Conservation (phyloP, 1,140 invertebrate species). For the Hyles euphorbiae region DNA sequence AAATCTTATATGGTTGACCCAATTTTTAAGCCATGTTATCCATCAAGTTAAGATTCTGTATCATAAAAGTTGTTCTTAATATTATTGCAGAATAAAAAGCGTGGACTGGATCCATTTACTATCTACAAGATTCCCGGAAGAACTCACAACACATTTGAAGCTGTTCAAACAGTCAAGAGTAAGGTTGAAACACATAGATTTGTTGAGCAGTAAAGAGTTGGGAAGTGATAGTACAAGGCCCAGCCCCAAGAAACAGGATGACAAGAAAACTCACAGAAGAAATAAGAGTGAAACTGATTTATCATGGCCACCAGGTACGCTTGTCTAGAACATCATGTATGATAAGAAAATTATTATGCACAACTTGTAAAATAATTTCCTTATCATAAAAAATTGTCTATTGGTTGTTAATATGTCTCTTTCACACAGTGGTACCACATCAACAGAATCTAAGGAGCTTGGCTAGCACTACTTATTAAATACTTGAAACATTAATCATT, state of each 20-base stretch:
- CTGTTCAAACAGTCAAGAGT: constrained; percentile 86
- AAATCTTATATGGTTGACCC: no score
- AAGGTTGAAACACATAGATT: constrained; percentile 60
- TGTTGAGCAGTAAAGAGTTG: constrained; percentile 67
- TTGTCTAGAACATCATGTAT: neutral
- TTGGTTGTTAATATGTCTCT: no score
- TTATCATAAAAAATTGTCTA: no score
- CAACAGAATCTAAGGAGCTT: no score
- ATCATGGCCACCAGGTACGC: constrained; percentile 76
- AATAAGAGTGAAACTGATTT: constrained; percentile 85
- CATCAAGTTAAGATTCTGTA: no score
- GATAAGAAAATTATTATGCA: no score
- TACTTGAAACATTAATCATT: no score
- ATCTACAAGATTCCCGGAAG: constrained; percentile 91
- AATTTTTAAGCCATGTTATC: no score
- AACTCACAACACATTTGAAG: constrained; percentile 91
- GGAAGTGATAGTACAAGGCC: constrained; percentile 69
- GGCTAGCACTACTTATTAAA: no score
- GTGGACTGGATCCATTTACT: constrained; percentile 93
- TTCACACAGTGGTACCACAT: no score
- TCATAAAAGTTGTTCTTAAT: no score
- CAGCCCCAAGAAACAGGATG: constrained; percentile 64
- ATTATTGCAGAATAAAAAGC: constrained; percentile 83
- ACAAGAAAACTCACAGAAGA: constrained; percentile 77
- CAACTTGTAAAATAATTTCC: no score